These are phyloP conservation scores for Stegana nigrithorax DNA, from an alignment of 2,888 invertebrate genomes.

Conservation along the genomic window DNA sequence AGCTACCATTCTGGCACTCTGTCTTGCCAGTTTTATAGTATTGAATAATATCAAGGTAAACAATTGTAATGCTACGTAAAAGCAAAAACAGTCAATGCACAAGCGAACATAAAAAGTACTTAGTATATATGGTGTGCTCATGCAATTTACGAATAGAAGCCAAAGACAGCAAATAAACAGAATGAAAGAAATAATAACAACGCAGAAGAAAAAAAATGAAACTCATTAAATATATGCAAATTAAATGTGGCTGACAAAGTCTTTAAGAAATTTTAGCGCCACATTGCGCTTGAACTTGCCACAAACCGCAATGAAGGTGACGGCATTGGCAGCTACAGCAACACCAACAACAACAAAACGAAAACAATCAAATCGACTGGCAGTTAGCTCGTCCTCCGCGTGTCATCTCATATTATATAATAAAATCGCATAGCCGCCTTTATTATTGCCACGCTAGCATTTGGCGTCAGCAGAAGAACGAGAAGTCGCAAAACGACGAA, in stretches of 20 bases:
- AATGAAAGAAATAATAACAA: constrained; percentile 9
- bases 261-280: background rate
- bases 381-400: constrained; percentile 29
- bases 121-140: too few relatives aligned
- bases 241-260: background rate
- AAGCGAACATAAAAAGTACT: too few relatives aligned
- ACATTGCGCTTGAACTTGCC: constrained; percentile 55
- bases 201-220: background rate
- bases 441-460: constrained; percentile 12
- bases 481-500: constrained; percentile 5
- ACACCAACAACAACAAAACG: background rate
- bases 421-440: constrained; percentile 25
- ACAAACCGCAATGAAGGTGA: constrained; percentile 41
- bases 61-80: background rate
- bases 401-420: constrained; percentile 52
- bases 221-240: constrained; percentile 8
- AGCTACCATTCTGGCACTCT: constrained; percentile 12
- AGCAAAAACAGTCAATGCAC: background rate
- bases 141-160: too few relatives aligned
- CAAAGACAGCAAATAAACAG: constrained; percentile 25
- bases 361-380: background rate
- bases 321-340: constrained; percentile 31
- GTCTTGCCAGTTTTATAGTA: too few relatives aligned
- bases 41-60: too few relatives aligned
- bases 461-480: constrained; percentile 15